A percentile compares a stretch with the other conserved stretches of the same genome.
Evolutionary conservation across 1,140 invertebrate genomes (phyloP).

Genomic region (Zelostemma sp.): DNA sequence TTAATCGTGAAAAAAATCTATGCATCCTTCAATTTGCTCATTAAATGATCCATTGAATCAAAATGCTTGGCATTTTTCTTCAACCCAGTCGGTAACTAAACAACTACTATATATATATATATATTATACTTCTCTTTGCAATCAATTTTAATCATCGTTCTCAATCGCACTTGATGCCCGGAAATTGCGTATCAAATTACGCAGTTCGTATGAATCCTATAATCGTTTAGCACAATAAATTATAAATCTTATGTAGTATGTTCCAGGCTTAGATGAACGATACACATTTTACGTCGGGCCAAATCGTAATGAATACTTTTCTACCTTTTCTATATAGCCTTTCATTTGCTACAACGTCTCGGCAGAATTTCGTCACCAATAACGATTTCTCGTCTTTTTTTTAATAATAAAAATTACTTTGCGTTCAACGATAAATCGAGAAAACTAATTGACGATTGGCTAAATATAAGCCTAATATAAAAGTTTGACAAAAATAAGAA

Average conservation of each 20-base stretch:
- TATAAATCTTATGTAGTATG: not conserved
- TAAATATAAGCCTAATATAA: slow-evolving; percentile 32
- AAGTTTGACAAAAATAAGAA: slow-evolving; percentile 30
- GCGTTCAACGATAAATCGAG: not conserved
- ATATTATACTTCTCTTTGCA: too few relatives aligned
- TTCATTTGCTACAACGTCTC: too few relatives aligned
- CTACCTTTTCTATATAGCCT: too few relatives aligned
- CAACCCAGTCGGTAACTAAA: too few relatives aligned
- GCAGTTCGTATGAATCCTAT: too few relatives aligned
- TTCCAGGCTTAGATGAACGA: not conserved
- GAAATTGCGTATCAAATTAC: too few relatives aligned
- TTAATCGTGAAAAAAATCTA: not conserved
- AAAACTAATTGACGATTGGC: slow-evolving; percentile 29
- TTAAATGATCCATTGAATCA: too few relatives aligned
- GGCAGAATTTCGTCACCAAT: not conserved
- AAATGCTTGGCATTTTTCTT: too few relatives aligned
- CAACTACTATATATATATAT: too few relatives aligned
- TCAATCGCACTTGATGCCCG: too few relatives aligned
- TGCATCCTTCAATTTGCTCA: not conserved
- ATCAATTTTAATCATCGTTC: too few relatives aligned
- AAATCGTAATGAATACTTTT: not conserved
- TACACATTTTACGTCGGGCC: too few relatives aligned
- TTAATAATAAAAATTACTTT: not conserved
- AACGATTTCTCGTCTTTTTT: not conserved
- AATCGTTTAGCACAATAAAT: not conserved